Evolutionary conservation across 2,113 vertebrate species (phyloP).

Genomic region (Taurulus bubalis): DNA sequence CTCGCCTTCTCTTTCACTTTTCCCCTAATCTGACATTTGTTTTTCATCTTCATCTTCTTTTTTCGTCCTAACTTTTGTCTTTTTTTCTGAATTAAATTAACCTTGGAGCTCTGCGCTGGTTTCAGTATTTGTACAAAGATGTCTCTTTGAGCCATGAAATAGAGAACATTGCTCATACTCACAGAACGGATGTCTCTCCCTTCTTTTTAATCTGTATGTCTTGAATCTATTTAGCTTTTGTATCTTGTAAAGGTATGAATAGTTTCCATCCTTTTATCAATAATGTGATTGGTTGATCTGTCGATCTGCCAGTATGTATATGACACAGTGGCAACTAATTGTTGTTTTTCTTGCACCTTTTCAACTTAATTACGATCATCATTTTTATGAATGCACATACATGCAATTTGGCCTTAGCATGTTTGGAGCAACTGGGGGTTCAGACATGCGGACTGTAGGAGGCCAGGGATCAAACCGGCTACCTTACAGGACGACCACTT

Average conservation of each 20-base stretch:
- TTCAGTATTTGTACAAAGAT: not conserved
- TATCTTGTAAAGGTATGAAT: not conserved
- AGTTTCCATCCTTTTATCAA: not conserved
- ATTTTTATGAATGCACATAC: too few species aligned
- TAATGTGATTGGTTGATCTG: not conserved
- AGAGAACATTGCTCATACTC: not conserved
- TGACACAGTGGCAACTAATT: too few species aligned
- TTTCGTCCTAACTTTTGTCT: slow-evolving; percentile 19
- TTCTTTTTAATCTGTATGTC: not conserved
- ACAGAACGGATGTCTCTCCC: not conserved
- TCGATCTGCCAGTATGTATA: too few species aligned
- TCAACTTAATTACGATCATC: too few species aligned
- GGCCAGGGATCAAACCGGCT: too few species aligned
- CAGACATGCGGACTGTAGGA: too few species aligned
- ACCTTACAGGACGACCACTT: too few species aligned
- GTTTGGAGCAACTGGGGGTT: too few species aligned
- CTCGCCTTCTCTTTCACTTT: slow-evolving; percentile 48
- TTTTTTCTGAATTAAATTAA: slow-evolving; percentile 43
- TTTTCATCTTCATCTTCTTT: not conserved
- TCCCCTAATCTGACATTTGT: slow-evolving; percentile 31
- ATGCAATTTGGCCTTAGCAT: too few species aligned
- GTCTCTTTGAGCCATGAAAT: not conserved
- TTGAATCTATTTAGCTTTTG: not conserved
- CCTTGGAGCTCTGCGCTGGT: not conserved
- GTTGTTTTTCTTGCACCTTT: too few species aligned